Evolutionary conservation across 2,797 vertebrate genomes (phyloP).

Genomic region (Semotilus atromaculatus): DNA sequence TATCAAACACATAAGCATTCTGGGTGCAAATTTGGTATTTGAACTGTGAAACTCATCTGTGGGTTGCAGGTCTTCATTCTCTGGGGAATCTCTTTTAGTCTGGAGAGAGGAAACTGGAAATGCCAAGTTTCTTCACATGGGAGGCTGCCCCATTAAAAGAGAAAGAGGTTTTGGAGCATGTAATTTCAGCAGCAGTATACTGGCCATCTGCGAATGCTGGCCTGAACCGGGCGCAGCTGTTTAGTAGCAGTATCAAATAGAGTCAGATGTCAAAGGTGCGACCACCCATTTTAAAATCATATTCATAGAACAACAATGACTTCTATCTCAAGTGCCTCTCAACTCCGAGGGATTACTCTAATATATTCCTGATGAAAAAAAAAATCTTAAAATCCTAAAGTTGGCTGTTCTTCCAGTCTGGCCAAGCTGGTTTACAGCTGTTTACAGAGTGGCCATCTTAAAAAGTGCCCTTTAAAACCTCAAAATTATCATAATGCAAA

Average conservation of each 20-base stretch:
- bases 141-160: constrained; percentile 55
- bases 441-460: background rate
- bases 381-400: background rate
- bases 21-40: constrained; percentile 1
- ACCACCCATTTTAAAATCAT: constrained; percentile 47
- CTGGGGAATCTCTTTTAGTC: constrained; percentile 60
- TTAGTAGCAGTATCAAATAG: constrained; percentile 55
- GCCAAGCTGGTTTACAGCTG: background rate
- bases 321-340: constrained; percentile 46
- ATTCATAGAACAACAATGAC: constrained; percentile 36
- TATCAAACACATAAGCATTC: background rate
- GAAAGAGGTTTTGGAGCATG: constrained; percentile 63
- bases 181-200: constrained; percentile 63
- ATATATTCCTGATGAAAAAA: background rate
- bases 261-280: constrained; percentile 61
- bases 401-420: background rate
- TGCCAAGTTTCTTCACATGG: constrained; percentile 64
- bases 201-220: constrained; percentile 60
- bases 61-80: constrained; percentile 30
- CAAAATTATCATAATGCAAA: background rate
- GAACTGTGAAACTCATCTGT: constrained; percentile 33
- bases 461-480: background rate
- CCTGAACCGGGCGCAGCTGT: constrained; percentile 66
- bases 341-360: background rate
- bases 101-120: constrained; percentile 54